Conservation (phyloP, 2,113 vertebrate genomes). For the Dasyornis broadbenti region DNA sequence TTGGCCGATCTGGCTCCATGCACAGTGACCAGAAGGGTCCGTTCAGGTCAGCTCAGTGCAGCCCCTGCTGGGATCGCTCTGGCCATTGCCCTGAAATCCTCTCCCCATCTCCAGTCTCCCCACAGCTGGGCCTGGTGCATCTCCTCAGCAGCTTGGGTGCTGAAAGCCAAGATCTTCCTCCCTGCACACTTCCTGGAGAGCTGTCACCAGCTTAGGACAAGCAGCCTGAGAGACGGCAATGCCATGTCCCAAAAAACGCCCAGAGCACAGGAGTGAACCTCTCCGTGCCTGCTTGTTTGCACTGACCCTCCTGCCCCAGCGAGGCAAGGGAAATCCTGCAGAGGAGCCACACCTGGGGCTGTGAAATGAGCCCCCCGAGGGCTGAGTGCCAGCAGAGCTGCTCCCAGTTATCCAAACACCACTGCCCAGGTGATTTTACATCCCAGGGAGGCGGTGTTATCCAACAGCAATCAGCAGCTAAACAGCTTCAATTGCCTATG, state of each 20-base stretch:
- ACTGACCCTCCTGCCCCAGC: fast-evolving
- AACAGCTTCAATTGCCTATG: neutral
- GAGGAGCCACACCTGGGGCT: no score
- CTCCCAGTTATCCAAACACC: neutral
- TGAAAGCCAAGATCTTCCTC: neutral
- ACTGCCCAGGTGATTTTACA: neutral
- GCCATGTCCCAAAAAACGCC: neutral
- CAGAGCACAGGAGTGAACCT: neutral
- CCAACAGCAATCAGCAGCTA: neutral
- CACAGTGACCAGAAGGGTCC: no score
- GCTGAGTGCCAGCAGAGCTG: neutral
- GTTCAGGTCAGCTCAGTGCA: fast-evolving
- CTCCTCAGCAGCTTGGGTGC: neutral
- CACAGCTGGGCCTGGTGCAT: neutral
- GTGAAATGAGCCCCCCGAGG: neutral
- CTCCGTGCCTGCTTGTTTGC: neutral
- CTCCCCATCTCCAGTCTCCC: neutral
- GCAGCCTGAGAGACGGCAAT: neutral
- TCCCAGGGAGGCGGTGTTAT: neutral
- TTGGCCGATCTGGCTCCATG: neutral
- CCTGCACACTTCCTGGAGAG: neutral
- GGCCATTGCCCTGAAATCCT: fast-evolving
- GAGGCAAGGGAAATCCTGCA: neutral
- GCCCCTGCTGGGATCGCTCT: neutral
- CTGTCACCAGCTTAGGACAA: neutral